These are phyloP conservation scores for Suncus etruscus DNA, from an alignment of 2,113 vertebrate species.

Conservation along the genomic window DNA sequence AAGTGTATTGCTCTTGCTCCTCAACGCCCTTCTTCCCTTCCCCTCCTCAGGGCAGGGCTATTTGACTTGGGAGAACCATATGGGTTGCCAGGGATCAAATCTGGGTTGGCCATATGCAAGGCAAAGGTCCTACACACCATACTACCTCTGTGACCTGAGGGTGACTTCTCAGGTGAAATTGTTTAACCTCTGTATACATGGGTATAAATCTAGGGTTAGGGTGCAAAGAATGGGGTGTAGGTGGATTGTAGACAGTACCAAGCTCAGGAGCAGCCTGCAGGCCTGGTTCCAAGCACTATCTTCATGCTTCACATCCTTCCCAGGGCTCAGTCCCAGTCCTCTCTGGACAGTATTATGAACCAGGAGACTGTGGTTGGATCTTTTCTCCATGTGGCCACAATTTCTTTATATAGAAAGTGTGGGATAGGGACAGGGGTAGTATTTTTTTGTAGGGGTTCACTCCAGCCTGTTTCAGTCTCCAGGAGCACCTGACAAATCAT, in stretches of 20 bases:
- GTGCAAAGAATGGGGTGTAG: not conserved
- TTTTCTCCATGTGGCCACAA: not conserved
- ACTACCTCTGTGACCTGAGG: no score
- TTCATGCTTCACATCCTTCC: fast-evolving
- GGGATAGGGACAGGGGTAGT: not conserved
- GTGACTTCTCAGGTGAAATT: not conserved
- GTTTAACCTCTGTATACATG: not conserved
- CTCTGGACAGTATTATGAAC: not conserved
- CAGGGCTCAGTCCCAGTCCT: not conserved
- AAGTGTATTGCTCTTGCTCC: conserved; percentile 34
- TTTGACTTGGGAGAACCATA: conserved; percentile 50
- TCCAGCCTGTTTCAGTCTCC: not conserved
- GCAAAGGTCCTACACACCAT: no score
- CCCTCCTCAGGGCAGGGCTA: not conserved
- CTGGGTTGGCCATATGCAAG: no score
- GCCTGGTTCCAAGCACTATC: not conserved
- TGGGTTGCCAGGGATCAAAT: no score
- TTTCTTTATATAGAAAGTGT: conserved; percentile 4
- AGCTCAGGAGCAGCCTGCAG: not conserved
- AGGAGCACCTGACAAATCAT: not conserved
- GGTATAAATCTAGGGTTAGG: not conserved
- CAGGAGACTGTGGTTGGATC: fast-evolving
- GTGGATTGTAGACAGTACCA: fast-evolving
- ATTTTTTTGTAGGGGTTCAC: not conserved
- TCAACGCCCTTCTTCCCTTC: not conserved